Base-by-base conservation (phyloP, 2,888 invertebrate species). In the Macrosoma leucophasiata region DNA sequence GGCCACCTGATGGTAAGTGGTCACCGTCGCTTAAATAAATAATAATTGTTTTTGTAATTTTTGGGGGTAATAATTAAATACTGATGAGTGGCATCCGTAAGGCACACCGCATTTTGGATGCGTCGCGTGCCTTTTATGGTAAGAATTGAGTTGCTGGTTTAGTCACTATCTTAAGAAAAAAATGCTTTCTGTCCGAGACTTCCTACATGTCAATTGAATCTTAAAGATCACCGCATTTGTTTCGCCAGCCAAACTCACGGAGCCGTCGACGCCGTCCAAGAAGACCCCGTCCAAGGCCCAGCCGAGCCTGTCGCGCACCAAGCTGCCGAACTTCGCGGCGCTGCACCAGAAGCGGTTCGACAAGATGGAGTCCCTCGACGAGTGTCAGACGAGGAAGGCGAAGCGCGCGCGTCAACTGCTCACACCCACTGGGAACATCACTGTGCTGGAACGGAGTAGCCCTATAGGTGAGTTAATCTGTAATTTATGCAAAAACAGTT, bases 281-380 rank as follows among this genome's bases (percentile, higher is more conserved):
- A 17, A 12, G 4, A 57, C 66, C 0, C 59, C 62, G 0, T 27
- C 45, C 4, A 57, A 50, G 20, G 42, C 57, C 0, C 61, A 55
- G 29, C 35, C 55, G 1, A 50, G 41, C 15, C 31, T 29, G 55
- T 86, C 28, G 2, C 76, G 85, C 25, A 87, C 76, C 3, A 89
- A 87, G 68, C 64, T 90, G 58, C 92, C 92, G 0, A 89, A 92
- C 70, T 92, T 92, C 61, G 85, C 88, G 0, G 86, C 87, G 3
- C 82, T 92, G 30, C 92, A 92, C 55, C 82, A 89, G 59, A 87
- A 84, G 50, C 82, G 86, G 31, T 91, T 89, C 53, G 82, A 82
- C 14, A 86, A 86, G 68, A 89, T 91, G 89, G 91, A 91, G 71
- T 90, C 89, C 8, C 58, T 92, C 9, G 67, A 84, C 22, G 89